Conservation (phyloP, 2,888 invertebrate genomes). For the Cotesia congregata region DNA sequence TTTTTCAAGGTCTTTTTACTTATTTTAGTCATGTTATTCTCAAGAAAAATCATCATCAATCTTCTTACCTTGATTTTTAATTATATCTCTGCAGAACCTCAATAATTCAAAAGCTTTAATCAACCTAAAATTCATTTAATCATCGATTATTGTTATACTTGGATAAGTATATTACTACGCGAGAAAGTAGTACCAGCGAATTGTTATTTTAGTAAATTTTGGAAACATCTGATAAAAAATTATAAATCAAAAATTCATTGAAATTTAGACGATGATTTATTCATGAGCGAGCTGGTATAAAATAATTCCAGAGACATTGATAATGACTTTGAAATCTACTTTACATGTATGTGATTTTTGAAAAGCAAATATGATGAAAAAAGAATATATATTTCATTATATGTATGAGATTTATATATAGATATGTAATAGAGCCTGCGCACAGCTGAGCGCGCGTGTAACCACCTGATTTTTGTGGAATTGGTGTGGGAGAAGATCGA, state of each 20-base stretch:
- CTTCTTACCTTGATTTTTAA: neutral
- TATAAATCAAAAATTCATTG: neutral
- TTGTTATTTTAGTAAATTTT: neutral
- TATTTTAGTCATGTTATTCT: neutral
- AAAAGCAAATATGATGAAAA: neutral
- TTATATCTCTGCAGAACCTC: neutral
- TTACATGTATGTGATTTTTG: neutral
- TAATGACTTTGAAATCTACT: neutral
- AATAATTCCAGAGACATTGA: neutral
- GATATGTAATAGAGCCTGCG: conserved; percentile 45
- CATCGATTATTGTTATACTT: neutral
- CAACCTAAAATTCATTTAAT: neutral
- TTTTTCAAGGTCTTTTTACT: neutral
- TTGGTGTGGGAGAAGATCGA: conserved; percentile 44
- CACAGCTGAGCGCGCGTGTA: conserved; percentile 59
- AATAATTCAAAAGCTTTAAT: neutral
- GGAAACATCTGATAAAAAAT: neutral
- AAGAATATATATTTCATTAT: conserved; percentile 8
- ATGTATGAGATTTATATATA: conserved; percentile 35
- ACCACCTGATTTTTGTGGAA: conserved; percentile 63
- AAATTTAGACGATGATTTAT: neutral
- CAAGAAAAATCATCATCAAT: neutral
- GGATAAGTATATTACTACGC: neutral
- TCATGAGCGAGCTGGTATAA: neutral
- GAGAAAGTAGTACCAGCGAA: neutral